Base-by-base conservation (phyloP, 2,888 invertebrate genomes). In the Pecten maximus region DNA sequence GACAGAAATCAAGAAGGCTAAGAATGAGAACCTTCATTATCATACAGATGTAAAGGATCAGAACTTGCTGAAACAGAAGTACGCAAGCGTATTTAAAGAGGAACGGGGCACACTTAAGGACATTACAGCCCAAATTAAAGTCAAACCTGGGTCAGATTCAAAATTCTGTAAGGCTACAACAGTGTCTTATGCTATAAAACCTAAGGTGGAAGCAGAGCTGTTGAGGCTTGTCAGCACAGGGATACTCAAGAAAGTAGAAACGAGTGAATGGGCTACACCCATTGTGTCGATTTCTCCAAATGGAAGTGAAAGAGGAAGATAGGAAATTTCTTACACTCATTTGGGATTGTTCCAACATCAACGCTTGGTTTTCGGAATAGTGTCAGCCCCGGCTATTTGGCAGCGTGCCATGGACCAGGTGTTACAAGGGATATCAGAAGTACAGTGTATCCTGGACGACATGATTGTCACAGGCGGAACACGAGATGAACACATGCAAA, bases 351-450 rank as follows among this genome's bases (percentile, higher is more conserved):
- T 48, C 35, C 86, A 28, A 23, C 89, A 91, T 50, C 89, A 91
- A 35, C 44, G 91, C 3, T 48, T 89, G 12, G 50, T 74, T 4
- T 91, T 74, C 50, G 89, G 89, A 28, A 88, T 91, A 2, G 40
- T 89, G 12, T 91, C 89, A 23, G 88, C 88, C 86, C 88, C 91
- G 44, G 48, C 88, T 44, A 19, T 88, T 40, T 74, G 91, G 91
- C 87, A 90, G 93, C 94, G 94, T 90, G 89, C 95, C 0, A 96
- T 90, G 40, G 88, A 90, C 15, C 87, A 54, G 87, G 89, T 90
- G n/a, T 28, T 90, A n/a, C 89, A 90, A 40, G 40, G 87, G 15
- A 54, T 91, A 60, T 86, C 88, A 23, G 87, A 28, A 19, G 88
- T 88, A 12, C 89, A 91, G 74, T 74, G 74, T 19, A 16, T 89